Evolutionary conservation across 2,113 vertebrate genomes (phyloP).

Genomic region (Hymenochirus boettgeri): DNA sequence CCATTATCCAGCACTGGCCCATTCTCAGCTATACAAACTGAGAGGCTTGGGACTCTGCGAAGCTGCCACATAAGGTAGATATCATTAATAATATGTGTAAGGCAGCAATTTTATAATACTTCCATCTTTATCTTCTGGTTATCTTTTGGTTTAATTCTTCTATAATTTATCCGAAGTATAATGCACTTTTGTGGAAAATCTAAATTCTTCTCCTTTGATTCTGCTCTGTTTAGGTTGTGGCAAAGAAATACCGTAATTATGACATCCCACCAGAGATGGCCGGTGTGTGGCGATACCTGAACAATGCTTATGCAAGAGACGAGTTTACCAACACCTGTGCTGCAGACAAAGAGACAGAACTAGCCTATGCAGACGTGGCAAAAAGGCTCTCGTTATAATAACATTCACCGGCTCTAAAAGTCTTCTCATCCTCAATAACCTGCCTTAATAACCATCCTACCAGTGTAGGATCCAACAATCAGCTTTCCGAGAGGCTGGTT

Average conservation of each 20-base stretch:
- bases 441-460: slow-evolving; percentile 47
- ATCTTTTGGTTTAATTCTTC: too few species aligned
- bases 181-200: background rate
- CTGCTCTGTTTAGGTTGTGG: slow-evolving; percentile 72
- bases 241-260: slow-evolving; percentile 92
- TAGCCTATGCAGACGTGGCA: slow-evolving; percentile 87
- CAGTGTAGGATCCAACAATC: slow-evolving; percentile 15
- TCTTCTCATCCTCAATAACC: slow-evolving; percentile 43
- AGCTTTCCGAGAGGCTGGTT: background rate
- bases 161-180: too few species aligned
- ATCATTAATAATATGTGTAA: too few species aligned
- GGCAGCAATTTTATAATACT: too few species aligned
- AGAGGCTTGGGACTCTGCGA: too few species aligned
- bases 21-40: too few species aligned
- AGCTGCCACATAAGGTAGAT: too few species aligned
- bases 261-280: slow-evolving; percentile 83
- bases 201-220: background rate
- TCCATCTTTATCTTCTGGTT: too few species aligned
- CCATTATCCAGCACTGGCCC: too few species aligned
- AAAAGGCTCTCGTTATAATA: slow-evolving; percentile 75
- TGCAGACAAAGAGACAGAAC: slow-evolving; percentile 83
- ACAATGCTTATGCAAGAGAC: slow-evolving; percentile 78
- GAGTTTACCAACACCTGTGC: slow-evolving; percentile 97
- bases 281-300: slow-evolving; percentile 87
- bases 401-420: slow-evolving; percentile 25